phyloP scores from a whole-genome alignment of 35 echinoderm and acorn worm genomes.

The Heliocidaris tuberculata region DNA sequence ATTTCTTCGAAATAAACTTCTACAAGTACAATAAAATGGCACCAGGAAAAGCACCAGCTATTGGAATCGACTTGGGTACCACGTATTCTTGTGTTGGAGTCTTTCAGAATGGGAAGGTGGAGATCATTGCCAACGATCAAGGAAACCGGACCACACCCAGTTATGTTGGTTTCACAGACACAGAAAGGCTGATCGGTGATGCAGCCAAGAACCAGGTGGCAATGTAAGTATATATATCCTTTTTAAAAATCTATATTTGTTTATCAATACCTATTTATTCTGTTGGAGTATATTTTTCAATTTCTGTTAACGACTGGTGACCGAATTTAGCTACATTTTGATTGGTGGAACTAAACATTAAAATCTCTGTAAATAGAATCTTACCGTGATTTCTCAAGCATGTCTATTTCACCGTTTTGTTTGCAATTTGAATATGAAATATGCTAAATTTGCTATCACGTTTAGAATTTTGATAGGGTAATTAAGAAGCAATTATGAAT shows the following conservation, averaged over 20 bases:
- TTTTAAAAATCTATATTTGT: neutral
- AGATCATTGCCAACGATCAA: constrained; percentile 11
- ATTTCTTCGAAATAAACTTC: neutral
- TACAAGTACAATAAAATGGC: neutral
- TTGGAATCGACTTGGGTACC: neutral
- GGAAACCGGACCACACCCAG: neutral
- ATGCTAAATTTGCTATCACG: too few relatives aligned
- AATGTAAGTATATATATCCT: neutral
- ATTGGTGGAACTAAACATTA: too few relatives aligned
- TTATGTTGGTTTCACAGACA: neutral
- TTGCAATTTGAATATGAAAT: too few relatives aligned
- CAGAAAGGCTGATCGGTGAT: neutral
- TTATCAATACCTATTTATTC: too few relatives aligned
- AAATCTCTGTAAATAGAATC: too few relatives aligned
- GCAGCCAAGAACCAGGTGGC: neutral
- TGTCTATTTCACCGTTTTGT: too few relatives aligned
- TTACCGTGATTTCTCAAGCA: too few relatives aligned
- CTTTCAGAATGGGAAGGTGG: neutral
- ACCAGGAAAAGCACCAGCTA: constrained; percentile 7
- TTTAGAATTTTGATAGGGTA: too few relatives aligned
- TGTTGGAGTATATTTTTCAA: too few relatives aligned
- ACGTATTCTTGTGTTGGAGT: neutral
- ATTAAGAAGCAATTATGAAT: too few relatives aligned
- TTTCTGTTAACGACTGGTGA: too few relatives aligned
- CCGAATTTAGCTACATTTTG: too few relatives aligned